A percentile compares a stretch with the other conserved stretches of the same genome.
Conservation (phyloP, 2,113 vertebrate genomes). For the Elachura formosa region DNA sequence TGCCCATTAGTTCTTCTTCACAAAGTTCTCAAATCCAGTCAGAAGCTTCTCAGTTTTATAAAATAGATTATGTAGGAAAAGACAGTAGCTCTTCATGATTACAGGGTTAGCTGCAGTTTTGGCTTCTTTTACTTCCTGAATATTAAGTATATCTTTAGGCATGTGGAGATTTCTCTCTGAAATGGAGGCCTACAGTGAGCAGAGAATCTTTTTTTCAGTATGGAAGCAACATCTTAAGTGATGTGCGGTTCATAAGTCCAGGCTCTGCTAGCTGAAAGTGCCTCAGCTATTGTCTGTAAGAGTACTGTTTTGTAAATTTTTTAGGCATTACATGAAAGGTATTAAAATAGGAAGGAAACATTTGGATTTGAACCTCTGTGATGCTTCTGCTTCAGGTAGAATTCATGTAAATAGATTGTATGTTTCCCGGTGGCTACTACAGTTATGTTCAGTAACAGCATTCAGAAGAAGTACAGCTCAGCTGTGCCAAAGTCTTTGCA, state of each 20-base stretch:
- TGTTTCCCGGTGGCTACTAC: not conserved
- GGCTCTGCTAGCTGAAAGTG: not conserved
- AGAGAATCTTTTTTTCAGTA: not conserved
- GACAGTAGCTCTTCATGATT: not conserved
- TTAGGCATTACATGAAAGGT: not conserved
- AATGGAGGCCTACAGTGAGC: not conserved
- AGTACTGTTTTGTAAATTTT: not conserved
- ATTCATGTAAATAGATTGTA: not conserved
- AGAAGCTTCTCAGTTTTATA: not conserved
- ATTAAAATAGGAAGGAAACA: not conserved
- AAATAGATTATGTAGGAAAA: not conserved
- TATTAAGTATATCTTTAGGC: not conserved
- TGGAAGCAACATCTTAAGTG: not conserved
- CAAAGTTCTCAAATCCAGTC: not conserved
- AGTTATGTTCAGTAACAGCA: not conserved
- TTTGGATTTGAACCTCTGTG: not conserved
- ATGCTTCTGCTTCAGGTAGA: not conserved
- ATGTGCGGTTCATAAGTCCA: not conserved
- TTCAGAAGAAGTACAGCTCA: rapidly evolving
- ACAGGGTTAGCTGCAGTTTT: not conserved
- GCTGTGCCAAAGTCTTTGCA: not conserved
- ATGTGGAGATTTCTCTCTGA: not conserved
- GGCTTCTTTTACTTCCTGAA: not conserved
- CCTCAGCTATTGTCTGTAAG: not conserved
- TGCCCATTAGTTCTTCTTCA: not conserved